These are phyloP conservation scores for Thymelicus sylvestris DNA, from an alignment of 2,888 invertebrate genomes.

Conservation along the genomic window DNA sequence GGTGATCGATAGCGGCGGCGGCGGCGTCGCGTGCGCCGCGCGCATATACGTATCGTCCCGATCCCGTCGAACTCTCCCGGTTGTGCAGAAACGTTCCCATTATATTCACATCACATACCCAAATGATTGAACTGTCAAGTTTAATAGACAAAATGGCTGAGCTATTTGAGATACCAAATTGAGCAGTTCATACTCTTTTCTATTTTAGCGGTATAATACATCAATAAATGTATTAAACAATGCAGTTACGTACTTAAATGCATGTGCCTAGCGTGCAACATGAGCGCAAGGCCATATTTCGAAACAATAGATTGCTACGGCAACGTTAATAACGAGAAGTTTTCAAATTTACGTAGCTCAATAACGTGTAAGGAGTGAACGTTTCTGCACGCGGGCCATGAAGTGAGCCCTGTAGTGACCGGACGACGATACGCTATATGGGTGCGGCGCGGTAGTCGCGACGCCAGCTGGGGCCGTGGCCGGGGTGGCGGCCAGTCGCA, in stretches of 20 bases:
- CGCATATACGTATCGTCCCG: slow-evolving; percentile 25
- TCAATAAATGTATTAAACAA: no score
- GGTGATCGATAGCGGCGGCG: slow-evolving; percentile 69
- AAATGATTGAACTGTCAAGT: not conserved
- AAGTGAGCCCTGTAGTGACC: not conserved
- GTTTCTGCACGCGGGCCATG: not conserved
- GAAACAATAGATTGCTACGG: no score
- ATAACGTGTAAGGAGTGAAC: not conserved
- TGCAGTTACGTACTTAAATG: no score
- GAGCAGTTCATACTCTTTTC: no score
- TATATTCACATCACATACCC: no score
- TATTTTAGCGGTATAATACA: no score
- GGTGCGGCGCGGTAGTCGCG: slow-evolving; percentile 1
- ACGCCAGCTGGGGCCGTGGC: slow-evolving; percentile 36
- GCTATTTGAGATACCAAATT: not conserved
- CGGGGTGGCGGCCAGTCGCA: slow-evolving; percentile 61
- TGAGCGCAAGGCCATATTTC: no score
- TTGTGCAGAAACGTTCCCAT: slow-evolving; percentile 3
- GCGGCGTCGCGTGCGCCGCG: slow-evolving; percentile 40
- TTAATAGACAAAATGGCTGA: not conserved
- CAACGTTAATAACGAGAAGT: no score
- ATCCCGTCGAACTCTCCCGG: not conserved
- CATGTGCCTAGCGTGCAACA: no score
- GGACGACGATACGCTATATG: not conserved
- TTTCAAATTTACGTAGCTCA: no score